Conservation (phyloP, 2,888 invertebrate genomes). For the Zootermopsis nevadensis region DNA sequence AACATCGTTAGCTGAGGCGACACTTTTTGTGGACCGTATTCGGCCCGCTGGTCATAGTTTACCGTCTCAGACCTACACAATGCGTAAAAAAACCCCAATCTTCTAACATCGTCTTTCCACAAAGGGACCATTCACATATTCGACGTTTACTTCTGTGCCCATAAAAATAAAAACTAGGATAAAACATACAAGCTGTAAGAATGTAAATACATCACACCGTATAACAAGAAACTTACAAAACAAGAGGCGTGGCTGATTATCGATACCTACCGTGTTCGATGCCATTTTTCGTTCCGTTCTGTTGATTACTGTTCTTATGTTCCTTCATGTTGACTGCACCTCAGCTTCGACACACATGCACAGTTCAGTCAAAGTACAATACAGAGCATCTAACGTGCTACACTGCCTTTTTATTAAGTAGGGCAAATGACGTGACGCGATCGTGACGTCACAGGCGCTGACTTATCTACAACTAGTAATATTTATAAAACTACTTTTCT, state of each 20-base stretch:
- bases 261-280: neutral
- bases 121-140: too few species aligned
- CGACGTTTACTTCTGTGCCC: too few species aligned
- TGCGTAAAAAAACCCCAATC: too few species aligned
- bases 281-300: neutral
- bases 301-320: neutral
- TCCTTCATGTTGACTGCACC: neutral
- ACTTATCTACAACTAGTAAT: neutral
- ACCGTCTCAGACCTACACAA: too few species aligned
- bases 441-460: slow-evolving; percentile 1
- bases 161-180: too few species aligned
- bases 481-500: neutral
- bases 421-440: neutral
- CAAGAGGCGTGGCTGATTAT: neutral
- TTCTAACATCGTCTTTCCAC: too few species aligned
- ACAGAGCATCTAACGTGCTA: neutral
- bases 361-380: neutral
- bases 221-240: neutral
- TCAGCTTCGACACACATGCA: neutral
- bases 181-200: too few species aligned
- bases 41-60: too few species aligned
- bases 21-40: too few species aligned
- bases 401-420: slow-evolving; percentile 23
- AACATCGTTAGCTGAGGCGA: too few species aligned
- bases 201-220: too few species aligned